Evolutionary conservation across 1,140 invertebrate species (phyloP), one percentile per base, ranked within the genome.

Genomic region (Zophobas morio): DNA sequence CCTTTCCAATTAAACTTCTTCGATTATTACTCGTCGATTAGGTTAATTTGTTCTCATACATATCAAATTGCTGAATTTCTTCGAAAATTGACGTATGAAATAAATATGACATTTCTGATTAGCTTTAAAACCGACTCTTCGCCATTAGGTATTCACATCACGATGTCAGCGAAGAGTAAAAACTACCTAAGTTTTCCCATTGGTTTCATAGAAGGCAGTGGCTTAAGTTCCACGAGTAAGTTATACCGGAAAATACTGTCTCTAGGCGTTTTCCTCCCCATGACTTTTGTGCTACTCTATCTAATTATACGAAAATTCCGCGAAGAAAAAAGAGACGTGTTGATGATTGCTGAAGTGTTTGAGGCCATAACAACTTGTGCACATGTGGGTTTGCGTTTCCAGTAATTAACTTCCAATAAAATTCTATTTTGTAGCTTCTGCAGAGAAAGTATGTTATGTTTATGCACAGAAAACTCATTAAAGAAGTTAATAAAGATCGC

Each of bases 51-150:
- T 46, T 46, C 42, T 46, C 42, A 8, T 46, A 46, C 56, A 53
- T 53, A 53, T 53, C 2, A 53, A 53, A 8, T 53, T 53, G 5
- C 5, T 32, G n/a, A 20, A 36, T 36, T 60, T 60, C 36, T n/a
- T 8, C 56, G 36, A 60, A 60, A 57, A 63, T 39, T 63, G 6
- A 0, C 33, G 4, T 32, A 66, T 66, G 2, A 66, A 66, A 42
- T 66, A 66, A 66, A 42, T n/a, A 66, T 34, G n/a, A 33, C 60
- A 42, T 66, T 66, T 66, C 39, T 20, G 57, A 63, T 63, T 63
- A 63, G 37, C 60, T 66, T 66, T 66, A 66, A 42, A 66, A 66
- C 8, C 37, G n/a, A 2, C 3, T 51, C n/a, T 51, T 36, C 4
- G 32, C 1, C 32, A n/a, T 2, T 20, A 37, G 35, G 33, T 66